These are phyloP conservation scores for Poecile montanus DNA, from an alignment of 2,797 vertebrate genomes.

Conservation along the genomic window DNA sequence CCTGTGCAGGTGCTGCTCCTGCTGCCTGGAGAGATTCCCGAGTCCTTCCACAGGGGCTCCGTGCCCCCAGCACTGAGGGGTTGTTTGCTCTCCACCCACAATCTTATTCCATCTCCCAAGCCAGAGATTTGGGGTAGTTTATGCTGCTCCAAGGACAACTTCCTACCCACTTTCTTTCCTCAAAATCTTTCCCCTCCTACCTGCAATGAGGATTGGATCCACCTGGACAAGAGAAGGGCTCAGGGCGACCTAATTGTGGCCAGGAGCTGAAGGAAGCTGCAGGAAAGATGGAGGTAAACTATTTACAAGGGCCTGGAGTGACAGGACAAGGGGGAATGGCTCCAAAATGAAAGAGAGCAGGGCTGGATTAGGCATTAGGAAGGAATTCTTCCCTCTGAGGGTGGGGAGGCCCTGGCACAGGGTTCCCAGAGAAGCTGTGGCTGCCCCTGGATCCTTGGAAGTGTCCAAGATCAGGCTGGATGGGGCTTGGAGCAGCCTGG, in stretches of 20 bases:
- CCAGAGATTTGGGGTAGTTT: neutral
- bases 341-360: neutral
- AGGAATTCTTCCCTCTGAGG: neutral
- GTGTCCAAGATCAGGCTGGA: rapidly evolving
- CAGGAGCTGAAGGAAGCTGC: neutral
- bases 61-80: neutral
- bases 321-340: neutral
- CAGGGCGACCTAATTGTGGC: neutral
- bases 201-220: neutral
- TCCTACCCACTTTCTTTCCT: neutral
- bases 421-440: neutral
- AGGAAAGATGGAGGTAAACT: neutral
- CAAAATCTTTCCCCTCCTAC: neutral
- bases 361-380: neutral
- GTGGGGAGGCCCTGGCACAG: rapidly evolving
- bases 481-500: rapidly evolving
- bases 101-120: neutral
- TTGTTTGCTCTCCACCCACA: neutral
- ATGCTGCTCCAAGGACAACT: neutral
- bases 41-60: rapidly evolving
- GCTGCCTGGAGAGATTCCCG: neutral
- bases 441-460: neutral
- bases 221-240: neutral
- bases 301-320: neutral
- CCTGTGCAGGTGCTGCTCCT: neutral